Conservation (phyloP, 2,113 vertebrate species). For the Promerops cafer region DNA sequence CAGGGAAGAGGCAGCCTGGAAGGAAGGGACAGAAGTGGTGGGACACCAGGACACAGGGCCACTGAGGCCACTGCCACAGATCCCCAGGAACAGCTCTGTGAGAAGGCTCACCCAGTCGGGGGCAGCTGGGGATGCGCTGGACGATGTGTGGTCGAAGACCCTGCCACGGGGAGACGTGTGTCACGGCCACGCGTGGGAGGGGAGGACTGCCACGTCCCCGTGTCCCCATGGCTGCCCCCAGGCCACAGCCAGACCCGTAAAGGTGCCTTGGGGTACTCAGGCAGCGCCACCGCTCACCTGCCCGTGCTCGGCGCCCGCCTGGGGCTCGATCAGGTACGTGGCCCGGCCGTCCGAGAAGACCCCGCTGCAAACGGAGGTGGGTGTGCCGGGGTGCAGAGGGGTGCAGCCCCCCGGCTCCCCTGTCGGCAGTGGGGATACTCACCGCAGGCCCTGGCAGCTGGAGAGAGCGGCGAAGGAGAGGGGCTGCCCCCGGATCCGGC, state of each 20-base stretch:
- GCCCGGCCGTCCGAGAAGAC: slow-evolving; percentile 88
- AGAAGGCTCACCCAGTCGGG: slow-evolving; percentile 59
- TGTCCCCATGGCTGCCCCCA: not conserved
- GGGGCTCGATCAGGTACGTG: slow-evolving; percentile 83
- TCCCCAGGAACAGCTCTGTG: rapidly evolving
- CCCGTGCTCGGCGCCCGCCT: slow-evolving; percentile 34
- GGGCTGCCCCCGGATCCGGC: slow-evolving; percentile 75
- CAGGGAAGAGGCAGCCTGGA: slow-evolving; percentile 67
- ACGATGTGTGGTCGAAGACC: slow-evolving; percentile 66
- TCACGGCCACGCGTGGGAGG: rapidly evolving
- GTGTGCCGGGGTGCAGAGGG: not conserved
- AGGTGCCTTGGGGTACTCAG: not conserved
- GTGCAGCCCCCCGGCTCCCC: not conserved
- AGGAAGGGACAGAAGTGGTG: not conserved
- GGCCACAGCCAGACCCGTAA: not conserved
- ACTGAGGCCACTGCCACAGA: rapidly evolving
- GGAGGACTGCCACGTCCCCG: rapidly evolving
- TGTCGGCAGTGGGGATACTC: not conserved
- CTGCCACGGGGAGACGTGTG: not conserved
- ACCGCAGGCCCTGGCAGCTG: slow-evolving; percentile 90
- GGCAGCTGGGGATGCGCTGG: slow-evolving; percentile 63
- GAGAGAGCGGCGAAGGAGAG: slow-evolving; percentile 86
- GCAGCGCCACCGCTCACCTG: not conserved
- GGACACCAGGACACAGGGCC: not conserved
- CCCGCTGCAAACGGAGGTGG: slow-evolving; percentile 70